phyloP scores from a whole-genome alignment of 2,113 vertebrate species.

The Laterallus jamaicensis region DNA sequence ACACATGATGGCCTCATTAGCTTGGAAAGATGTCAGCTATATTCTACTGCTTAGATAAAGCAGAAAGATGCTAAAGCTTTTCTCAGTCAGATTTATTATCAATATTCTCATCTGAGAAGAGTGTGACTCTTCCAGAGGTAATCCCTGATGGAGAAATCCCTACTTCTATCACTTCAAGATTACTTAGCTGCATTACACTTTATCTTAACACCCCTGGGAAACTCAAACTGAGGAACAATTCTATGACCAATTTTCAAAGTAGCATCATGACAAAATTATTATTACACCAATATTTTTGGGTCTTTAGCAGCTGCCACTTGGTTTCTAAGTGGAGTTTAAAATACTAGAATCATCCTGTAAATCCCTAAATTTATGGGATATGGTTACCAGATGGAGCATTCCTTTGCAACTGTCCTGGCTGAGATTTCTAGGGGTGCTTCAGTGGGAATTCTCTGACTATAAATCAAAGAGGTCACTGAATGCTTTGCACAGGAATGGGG shows the following conservation, averaged over 20 bases:
- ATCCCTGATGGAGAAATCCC: conserved; percentile 35
- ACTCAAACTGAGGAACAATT: not conserved
- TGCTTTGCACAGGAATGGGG: not conserved
- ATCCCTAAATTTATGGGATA: conserved; percentile 27
- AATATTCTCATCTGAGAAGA: conserved; percentile 6
- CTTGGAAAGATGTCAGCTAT: not conserved
- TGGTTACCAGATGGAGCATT: not conserved
- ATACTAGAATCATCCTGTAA: conserved; percentile 22
- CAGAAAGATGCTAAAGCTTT: conserved; percentile 11
- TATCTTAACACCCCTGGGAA: conserved; percentile 6
- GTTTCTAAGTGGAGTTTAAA: conserved; percentile 42
- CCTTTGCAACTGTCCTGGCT: not conserved
- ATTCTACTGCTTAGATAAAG: not conserved
- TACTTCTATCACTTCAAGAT: conserved; percentile 27
- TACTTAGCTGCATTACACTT: not conserved
- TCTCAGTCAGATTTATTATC: conserved; percentile 46
- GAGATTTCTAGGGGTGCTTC: not conserved
- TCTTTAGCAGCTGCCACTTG: not conserved
- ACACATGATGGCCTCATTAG: not conserved
- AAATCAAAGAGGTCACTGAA: not conserved
- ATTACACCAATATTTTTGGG: conserved; percentile 8
- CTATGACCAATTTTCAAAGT: conserved; percentile 7
- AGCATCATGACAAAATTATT: conserved; percentile 24
- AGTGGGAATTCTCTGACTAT: not conserved
- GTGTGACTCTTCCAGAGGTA: not conserved